Evolutionary conservation across 2,888 invertebrate species (phyloP), one percentile per base, ranked within the genome.

Genomic region (Ceraclea dissimilis): DNA sequence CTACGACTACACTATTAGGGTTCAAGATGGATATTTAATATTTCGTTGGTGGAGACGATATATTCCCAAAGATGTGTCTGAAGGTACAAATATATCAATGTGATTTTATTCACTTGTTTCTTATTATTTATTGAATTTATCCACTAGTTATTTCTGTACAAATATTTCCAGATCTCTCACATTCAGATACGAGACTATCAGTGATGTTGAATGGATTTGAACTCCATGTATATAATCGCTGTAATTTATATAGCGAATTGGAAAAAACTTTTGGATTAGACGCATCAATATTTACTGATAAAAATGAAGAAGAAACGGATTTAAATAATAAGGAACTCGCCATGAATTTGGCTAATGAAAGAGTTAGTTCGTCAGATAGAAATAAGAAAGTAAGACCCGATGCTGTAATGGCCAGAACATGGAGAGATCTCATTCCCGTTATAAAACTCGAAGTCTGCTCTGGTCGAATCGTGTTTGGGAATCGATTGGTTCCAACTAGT

Each of bases 41-140:
- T 98, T 99, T 75, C 82, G 96, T 51, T 99, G 96, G 93, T 99
- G 98, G 98, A 80, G 93, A 62, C 90, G 93, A 33, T 95, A 95
- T 71, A 88, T 94, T 51, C 93, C 93, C 50, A 94, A 93, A 74
- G 93, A 94, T 79, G 90, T 93, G 34, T 91, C 91, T 52, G 95
- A 95, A 85, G 94, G 94, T 93, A 71, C 66, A 63, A 33, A 19
- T 56, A 31, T 51, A 51, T 46, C 10, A 26, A 6, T 26, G n/a
- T n/a, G n/a, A 6, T 6, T 26, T 26, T 26, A 26, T 6, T 26
- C 4, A 26, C 26, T 26, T 6, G 26, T 26, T 26, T 26, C 26
- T 6, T 6, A 10, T 52, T n/a, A 11, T 56, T 16, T 43, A 18
- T 6, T 2, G 17, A 20, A 46, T 44, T 26, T 26, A 6, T 26